phyloP scores from a whole-genome alignment of 2,113 vertebrate species.

The Jaculus jaculus region DNA sequence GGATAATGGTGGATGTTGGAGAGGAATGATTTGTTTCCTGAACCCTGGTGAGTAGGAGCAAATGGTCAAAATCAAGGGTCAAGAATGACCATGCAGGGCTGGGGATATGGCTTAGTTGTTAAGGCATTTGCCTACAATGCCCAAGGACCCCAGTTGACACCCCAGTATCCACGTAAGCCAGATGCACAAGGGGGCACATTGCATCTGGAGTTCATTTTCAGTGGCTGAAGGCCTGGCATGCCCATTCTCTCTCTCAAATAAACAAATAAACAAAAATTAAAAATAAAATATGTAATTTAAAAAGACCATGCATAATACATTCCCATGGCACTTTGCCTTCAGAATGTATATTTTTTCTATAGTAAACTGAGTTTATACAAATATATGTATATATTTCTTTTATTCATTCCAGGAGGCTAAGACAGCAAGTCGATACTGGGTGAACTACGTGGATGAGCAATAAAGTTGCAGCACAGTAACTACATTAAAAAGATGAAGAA shows the following conservation, averaged over 20 bases:
- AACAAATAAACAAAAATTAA: too few species aligned
- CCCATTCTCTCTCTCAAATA: too few species aligned
- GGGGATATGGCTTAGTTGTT: neutral
- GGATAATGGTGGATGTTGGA: neutral
- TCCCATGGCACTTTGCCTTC: neutral
- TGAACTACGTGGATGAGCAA: slow-evolving; percentile 8
- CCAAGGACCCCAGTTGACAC: too few species aligned
- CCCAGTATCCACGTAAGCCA: too few species aligned
- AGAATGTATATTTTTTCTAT: neutral
- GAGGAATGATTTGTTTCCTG: neutral
- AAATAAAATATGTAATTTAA: too few species aligned
- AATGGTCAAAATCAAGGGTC: neutral
- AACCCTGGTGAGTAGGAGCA: neutral
- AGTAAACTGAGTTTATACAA: neutral
- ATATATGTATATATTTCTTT: neutral
- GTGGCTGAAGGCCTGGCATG: too few species aligned
- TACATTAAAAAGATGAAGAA: neutral
- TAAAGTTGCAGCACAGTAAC: fast-evolving
- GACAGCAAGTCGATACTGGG: neutral
- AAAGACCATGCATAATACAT: too few species aligned
- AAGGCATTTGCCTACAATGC: too few species aligned
- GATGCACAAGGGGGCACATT: too few species aligned
- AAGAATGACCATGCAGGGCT: too few species aligned
- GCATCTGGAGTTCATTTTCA: too few species aligned
- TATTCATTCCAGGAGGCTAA: slow-evolving; percentile 1